A percentile compares a stretch with the other conserved stretches of the same genome.
Conservation (phyloP, 2,113 vertebrate genomes). For the Hippolais icterina region DNA sequence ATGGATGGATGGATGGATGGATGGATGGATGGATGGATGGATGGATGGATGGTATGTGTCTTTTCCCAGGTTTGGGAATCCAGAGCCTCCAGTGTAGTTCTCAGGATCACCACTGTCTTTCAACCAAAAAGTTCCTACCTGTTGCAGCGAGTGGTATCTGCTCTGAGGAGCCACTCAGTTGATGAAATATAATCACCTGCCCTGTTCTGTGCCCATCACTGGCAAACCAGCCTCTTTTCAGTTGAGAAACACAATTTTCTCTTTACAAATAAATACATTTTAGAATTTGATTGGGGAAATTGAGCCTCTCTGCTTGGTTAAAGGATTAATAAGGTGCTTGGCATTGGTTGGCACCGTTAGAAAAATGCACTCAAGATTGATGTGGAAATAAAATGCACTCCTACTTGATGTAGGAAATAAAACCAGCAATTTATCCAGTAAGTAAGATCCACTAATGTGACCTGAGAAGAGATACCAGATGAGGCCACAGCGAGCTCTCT, state of each 20-base stretch:
- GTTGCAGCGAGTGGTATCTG: not conserved
- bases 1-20: not conserved
- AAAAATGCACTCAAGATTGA: not conserved
- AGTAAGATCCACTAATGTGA: not conserved
- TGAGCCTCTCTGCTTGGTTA: not conserved
- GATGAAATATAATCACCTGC: not conserved
- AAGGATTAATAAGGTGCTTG: not conserved
- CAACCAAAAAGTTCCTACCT: not conserved
- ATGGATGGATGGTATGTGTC: not conserved
- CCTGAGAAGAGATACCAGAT: not conserved
- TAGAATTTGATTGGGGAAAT: not conserved
- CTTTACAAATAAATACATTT: not conserved
- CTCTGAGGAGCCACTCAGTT: not conserved
- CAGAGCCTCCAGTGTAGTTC: not conserved
- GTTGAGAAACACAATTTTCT: not conserved
- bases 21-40: not conserved
- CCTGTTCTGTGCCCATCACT: not conserved
- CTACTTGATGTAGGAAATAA: not conserved
- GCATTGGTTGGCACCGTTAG: not conserved
- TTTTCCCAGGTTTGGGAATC: no score
- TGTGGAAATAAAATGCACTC: no score
- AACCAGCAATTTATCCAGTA: not conserved
- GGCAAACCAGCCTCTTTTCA: not conserved
- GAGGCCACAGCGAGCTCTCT: not conserved
- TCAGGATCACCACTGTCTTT: not conserved